A percentile compares a stretch with the other conserved stretches of the same genome.
Evolutionary conservation across 2,113 vertebrate species (phyloP).

Genomic region (Entosphenus tridentatus): DNA sequence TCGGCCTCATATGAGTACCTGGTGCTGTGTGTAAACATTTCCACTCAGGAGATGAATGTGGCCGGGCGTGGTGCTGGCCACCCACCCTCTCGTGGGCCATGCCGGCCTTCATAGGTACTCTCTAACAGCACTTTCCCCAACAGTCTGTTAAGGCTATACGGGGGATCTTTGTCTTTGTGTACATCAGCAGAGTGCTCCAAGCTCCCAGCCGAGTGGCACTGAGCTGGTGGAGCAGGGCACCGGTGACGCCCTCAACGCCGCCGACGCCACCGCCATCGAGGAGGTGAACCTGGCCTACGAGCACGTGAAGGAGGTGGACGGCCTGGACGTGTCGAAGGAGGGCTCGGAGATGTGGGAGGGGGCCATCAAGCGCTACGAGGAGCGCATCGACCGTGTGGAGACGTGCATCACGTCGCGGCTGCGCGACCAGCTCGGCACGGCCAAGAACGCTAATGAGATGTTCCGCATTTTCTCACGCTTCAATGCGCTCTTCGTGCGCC

Average conservation of each 20-base stretch:
- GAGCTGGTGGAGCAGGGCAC: not conserved
- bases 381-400: not conserved
- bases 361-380: not conserved
- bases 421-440: not conserved
- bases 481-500: not conserved
- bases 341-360: not conserved
- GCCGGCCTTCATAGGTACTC: too few species aligned
- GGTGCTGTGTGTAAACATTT: too few species aligned
- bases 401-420: not conserved
- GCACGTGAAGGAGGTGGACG: slow-evolving; percentile 1
- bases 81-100: too few species aligned
- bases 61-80: too few species aligned
- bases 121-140: too few species aligned
- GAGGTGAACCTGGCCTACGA: slow-evolving; percentile 1
- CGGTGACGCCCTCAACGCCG: not conserved
- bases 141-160: too few species aligned
- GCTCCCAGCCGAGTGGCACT: not conserved
- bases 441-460: slow-evolving; percentile 2
- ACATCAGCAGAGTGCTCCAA: not conserved
- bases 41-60: too few species aligned
- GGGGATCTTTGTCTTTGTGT: too few species aligned
- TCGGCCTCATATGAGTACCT: too few species aligned
- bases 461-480: not conserved
- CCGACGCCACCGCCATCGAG: not conserved
- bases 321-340: not conserved